Percentiles rank a stretch among this genome's conserved stretches.
These are phyloP conservation scores for Amblyraja radiata DNA, from an alignment of 2,797 vertebrate species.

Conservation along the genomic window DNA sequence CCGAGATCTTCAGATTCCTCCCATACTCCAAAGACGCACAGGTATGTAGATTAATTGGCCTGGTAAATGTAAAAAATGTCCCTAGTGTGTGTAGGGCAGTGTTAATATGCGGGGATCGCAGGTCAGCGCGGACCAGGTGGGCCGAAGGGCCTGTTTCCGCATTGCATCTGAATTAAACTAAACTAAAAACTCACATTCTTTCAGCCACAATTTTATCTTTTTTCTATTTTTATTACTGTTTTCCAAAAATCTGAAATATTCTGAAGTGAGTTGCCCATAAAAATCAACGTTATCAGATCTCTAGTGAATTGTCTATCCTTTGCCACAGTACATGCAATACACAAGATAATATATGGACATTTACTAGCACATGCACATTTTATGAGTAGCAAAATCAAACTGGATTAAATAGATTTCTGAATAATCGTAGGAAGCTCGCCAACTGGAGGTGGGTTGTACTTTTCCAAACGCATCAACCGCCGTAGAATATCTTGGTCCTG, in stretches of 20 bases:
- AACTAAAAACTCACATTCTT: background rate
- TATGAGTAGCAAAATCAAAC: background rate
- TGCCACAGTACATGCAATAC: background rate
- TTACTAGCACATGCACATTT: background rate
- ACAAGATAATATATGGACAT: background rate
- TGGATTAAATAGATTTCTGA: slow-evolving; percentile 61
- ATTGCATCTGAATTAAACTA: too few relatives aligned
- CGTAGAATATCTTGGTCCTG: slow-evolving; percentile 67
- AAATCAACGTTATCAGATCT: background rate
- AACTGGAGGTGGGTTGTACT: slow-evolving; percentile 68
- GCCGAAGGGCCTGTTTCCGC: too few relatives aligned
- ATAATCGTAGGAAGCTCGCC: slow-evolving; percentile 69
- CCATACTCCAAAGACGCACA: too few relatives aligned
- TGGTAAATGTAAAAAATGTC: too few relatives aligned
- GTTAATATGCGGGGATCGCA: too few relatives aligned
- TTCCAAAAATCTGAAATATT: background rate
- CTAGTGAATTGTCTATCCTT: background rate
- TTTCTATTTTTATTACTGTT: background rate
- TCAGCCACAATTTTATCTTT: background rate
- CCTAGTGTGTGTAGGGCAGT: too few relatives aligned
- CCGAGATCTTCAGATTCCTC: too few relatives aligned
- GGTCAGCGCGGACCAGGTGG: too few relatives aligned
- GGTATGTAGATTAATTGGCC: too few relatives aligned
- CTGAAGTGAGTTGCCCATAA: background rate
- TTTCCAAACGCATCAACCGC: slow-evolving; percentile 71